These are phyloP conservation scores for Agonopterix alstromeriana DNA, from an alignment of 2,888 invertebrate genomes.

Conservation along the genomic window DNA sequence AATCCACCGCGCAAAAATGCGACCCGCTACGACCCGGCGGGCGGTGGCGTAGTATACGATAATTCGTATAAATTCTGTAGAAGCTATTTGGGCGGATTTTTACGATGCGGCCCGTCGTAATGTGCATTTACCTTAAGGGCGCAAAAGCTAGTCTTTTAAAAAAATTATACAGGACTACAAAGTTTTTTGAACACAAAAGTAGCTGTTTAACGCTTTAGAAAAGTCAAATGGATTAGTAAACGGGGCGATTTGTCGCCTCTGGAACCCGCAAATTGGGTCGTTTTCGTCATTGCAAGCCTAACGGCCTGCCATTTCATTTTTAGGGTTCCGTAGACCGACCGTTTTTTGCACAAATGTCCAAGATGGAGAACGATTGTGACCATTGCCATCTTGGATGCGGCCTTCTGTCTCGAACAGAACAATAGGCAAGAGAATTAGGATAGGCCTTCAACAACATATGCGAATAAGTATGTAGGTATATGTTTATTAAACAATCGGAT, in stretches of 20 bases:
- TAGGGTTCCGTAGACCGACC: not conserved
- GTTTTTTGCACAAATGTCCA: not conserved
- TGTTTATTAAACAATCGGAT: not conserved
- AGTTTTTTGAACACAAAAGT: not conserved
- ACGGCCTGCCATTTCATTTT: not conserved
- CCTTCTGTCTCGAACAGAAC: conserved; percentile 60
- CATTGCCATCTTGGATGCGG: conserved; percentile 35
- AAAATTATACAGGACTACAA: too few relatives aligned
- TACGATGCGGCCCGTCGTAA: too few relatives aligned
- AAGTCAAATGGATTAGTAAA: conserved; percentile 27
- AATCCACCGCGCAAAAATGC: too few relatives aligned
- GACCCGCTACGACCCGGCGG: too few relatives aligned
- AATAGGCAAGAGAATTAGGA: conserved; percentile 56
- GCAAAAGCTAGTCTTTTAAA: too few relatives aligned
- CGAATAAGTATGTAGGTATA: conserved; percentile 17
- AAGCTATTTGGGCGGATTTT: too few relatives aligned
- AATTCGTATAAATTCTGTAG: too few relatives aligned
- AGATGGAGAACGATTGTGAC: not conserved
- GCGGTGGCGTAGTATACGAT: too few relatives aligned
- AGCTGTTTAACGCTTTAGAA: conserved; percentile 7
- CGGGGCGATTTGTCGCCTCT: conserved; percentile 36
- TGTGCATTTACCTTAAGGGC: too few relatives aligned
- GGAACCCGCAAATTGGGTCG: conserved; percentile 38
- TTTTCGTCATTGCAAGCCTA: conserved; percentile 19
- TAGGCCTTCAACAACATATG: conserved; percentile 40